These are phyloP conservation scores for Thunnus thynnus DNA, from an alignment of 2,113 vertebrate genomes.

Conservation along the genomic window DNA sequence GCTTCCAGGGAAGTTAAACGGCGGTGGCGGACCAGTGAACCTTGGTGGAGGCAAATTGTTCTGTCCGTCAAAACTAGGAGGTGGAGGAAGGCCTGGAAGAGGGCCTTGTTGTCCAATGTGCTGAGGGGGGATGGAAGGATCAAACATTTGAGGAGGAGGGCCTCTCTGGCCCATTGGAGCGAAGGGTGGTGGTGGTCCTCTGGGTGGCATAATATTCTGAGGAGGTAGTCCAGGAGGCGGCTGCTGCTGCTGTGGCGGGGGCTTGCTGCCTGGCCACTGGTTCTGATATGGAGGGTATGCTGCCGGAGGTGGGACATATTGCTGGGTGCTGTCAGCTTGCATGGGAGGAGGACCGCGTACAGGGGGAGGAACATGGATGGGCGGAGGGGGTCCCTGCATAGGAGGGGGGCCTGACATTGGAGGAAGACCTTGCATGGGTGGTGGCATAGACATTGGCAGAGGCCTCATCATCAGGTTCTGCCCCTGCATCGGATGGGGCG, in stretches of 20 bases:
- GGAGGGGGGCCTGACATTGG: slow-evolving; percentile 74
- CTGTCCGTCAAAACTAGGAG: slow-evolving; percentile 84
- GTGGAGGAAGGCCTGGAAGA: slow-evolving; percentile 80
- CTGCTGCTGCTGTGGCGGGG: slow-evolving; percentile 65
- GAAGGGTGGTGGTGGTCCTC: slow-evolving; percentile 78
- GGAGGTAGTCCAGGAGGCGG: slow-evolving; percentile 78
- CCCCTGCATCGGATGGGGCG: slow-evolving; percentile 73
- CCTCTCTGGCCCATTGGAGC: slow-evolving; percentile 80
- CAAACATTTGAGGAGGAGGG: slow-evolving; percentile 82
- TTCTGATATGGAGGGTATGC: slow-evolving; percentile 83
- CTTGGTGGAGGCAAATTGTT: slow-evolving; percentile 84
- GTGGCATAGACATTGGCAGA: slow-evolving; percentile 76
- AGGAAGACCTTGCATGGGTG: slow-evolving; percentile 76
- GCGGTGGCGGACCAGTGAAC: slow-evolving; percentile 88
- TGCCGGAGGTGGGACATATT: slow-evolving; percentile 69
- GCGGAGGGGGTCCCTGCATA: slow-evolving; percentile 71
- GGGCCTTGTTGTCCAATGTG: slow-evolving; percentile 87
- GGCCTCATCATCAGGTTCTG: slow-evolving; percentile 73
- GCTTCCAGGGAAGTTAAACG: slow-evolving; percentile 89
- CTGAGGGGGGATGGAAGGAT: slow-evolving; percentile 84
- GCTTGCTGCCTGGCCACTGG: slow-evolving; percentile 79
- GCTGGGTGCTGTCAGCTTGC: slow-evolving; percentile 79
- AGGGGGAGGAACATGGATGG: slow-evolving; percentile 72
- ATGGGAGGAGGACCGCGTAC: slow-evolving; percentile 66
- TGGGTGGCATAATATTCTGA: slow-evolving; percentile 83